Base-by-base conservation (phyloP, 2,888 invertebrate species). In the Tenthredo distinguenda region DNA sequence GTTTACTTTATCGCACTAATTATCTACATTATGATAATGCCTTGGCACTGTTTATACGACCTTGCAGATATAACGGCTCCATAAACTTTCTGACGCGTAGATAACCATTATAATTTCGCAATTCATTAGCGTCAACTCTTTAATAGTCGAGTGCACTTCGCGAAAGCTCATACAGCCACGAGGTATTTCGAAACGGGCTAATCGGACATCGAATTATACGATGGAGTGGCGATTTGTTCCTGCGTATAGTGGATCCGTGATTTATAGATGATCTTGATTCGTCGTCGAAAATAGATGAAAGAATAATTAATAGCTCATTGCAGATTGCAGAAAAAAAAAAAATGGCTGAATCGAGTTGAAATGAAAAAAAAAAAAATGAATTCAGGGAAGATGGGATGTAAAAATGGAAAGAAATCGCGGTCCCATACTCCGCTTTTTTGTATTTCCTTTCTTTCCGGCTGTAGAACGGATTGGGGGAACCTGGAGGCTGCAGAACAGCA, bases 61-160 rank as follows among this genome's bases (percentile, higher is more conserved):
- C 43, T 40, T 43, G 72, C 43, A n/a, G 40, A 1, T 74, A 37
- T 74, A 43, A 74, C 72, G 40, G 72, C 43, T 26, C 43, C 21
- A 74, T 74, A 43, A 74, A 74, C 43, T 74, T 74, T 43, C 72
- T 74, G 6, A 21, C 72, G 12, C 26, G 43, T 21, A 74, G 72
- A 71, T 37, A 31, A 18, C 40, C 43, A n/a, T 43, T 74, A 74
- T 74, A 74, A 43, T 74, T 74, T 21, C 43, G 9, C 40, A 21
- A n/a, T 74, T 74, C 72, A 74, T 74, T 74, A 74, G 40, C 40
- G n/a, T 21, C 21, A 21, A 74, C 72, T 74, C 40, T 74, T 74
- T 74, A 26, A 74, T 74, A 43, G 72, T 21, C 43, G 72, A 15
- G 9, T 74, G 72, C 72, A 74, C 72, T 74, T 43, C 15, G 43